A percentile compares a stretch with the other conserved stretches of the same genome.
These are phyloP conservation scores for Mus minutoides DNA, from an alignment of 2,797 vertebrate species.

Conservation along the genomic window DNA sequence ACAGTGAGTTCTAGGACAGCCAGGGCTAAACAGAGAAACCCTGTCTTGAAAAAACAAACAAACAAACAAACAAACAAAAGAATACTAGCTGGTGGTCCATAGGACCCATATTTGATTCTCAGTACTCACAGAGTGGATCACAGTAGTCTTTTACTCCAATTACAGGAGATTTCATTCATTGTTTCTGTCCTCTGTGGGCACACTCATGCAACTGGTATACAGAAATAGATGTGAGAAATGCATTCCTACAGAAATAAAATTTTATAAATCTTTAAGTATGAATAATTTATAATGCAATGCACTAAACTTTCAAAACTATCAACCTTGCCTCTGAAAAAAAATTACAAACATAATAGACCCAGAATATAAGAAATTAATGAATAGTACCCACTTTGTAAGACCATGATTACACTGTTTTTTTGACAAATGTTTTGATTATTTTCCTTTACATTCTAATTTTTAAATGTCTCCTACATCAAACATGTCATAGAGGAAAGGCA, in stretches of 20 bases:
- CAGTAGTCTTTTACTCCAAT: background rate
- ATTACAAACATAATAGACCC: background rate
- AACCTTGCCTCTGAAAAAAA: background rate
- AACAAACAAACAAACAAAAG: too few species aligned
- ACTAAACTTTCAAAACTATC: background rate
- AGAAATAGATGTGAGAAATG: background rate
- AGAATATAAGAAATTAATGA: background rate
- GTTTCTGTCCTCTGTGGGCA: background rate
- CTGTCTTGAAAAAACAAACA: too few species aligned
- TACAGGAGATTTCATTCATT: background rate
- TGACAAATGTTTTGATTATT: slow-evolving; percentile 3
- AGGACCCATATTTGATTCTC: background rate
- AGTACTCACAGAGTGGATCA: background rate
- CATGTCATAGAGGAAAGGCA: background rate
- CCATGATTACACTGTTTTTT: background rate
- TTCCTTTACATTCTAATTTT: slow-evolving; percentile 16
- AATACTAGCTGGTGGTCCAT: background rate
- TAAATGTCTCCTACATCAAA: slow-evolving; percentile 12
- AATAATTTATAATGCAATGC: background rate
- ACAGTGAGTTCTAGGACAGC: too few species aligned
- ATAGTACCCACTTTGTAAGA: background rate
- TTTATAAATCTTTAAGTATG: background rate
- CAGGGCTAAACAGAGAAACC: too few species aligned
- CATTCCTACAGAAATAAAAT: background rate
- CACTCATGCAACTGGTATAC: background rate